Base-by-base conservation (phyloP, 2,888 invertebrate species). In the Limnephilus marmoratus region DNA sequence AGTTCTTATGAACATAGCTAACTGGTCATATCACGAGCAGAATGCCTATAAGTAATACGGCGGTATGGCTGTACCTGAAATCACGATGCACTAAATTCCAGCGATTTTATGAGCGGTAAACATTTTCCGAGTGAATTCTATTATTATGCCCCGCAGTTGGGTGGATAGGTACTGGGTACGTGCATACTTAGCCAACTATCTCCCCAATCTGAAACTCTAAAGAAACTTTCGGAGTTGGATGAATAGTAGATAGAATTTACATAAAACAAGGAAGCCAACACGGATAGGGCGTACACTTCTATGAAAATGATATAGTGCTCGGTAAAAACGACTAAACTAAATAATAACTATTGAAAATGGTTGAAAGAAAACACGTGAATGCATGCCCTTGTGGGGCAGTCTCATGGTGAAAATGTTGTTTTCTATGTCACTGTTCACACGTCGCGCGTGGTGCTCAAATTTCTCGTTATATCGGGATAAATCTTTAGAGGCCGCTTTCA, bases 221-320 rank as follows among this genome's bases (percentile, higher is more conserved):
- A 41, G 85, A 85, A 34, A 85, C 45, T 85, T 85, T 41, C 85
- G 11, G 37, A 85, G 34, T 85, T 24, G 85, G 31, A 34, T 34
- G 82, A 34, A 82, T 68, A 68, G 68, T 68, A 85, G 85, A 85
- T 37, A 12, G 37, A 29, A 87, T 87, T 87, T 53, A 87, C 87
- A 87, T 87, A 31, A 87, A 87, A 87, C 87, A 31, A 53, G 87
- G 68, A 87, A 87, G 87, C 24, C 49, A 31, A 53, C 87, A 87
- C 87, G 87, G 87, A 87, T 87, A 87, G 87, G 87, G 87, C 53
- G 87, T 87, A n/a, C 15, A 37, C 49, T 49, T 87, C 31, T 18
- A 45, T 18, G 45, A 37, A 83, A 83, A 83, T 34, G 15, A 83
- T 34, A 18, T 83, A 83, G 31, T 34, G 18, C 18, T 15, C 7